Evolutionary conservation across 2,888 invertebrate genomes (phyloP), one percentile per base, ranked within the genome.

Genomic region (Platycheirus albimanus): DNA sequence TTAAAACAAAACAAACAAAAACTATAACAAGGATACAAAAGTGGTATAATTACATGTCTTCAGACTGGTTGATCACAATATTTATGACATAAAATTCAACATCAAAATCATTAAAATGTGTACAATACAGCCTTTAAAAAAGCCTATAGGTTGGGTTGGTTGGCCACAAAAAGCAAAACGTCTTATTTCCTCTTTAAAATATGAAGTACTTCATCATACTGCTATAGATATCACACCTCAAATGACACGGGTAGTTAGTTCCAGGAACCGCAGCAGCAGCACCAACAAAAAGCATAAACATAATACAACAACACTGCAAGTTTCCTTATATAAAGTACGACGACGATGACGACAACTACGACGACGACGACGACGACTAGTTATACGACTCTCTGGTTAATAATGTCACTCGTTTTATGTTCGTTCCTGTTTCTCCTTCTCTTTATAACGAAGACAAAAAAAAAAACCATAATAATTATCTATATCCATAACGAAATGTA

Each of bases 381-480:
- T 61, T 61, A 61, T 61, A 61, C 45, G 43, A 61, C 30, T 61
- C 61, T 30, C 45, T 61, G 61, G 61, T 61, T 61, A 67, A 51
- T 61, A 67, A 75, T 36, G 75, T 75, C 75, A 67, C 58, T 52
- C 43, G 58, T 61, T 76, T 51, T 52, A 69, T 67, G 41, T 45
- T 51, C 45, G 61, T 61, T 61, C 61, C 61, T 61, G 61, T 61
- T 45, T 61, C 13, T n/a, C 56, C 24, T 3, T 58, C 61, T 17
- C 11, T 61, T 41, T 41, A 33, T 45, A 61, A 61, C 11, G 17
- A 41, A 43, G 15, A 28, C 6, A 41, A 49, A 38, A 38, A 56
- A 24, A 56, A 41, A 45, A 24, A 10, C 41, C 41, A 78, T 78
- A 78, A 78, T 78, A 78, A 78, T 66, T 66, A 72, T 78, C 66